Evolutionary conservation across 2,888 invertebrate species (phyloP).

Genomic region (Himalopsyche anomala): DNA sequence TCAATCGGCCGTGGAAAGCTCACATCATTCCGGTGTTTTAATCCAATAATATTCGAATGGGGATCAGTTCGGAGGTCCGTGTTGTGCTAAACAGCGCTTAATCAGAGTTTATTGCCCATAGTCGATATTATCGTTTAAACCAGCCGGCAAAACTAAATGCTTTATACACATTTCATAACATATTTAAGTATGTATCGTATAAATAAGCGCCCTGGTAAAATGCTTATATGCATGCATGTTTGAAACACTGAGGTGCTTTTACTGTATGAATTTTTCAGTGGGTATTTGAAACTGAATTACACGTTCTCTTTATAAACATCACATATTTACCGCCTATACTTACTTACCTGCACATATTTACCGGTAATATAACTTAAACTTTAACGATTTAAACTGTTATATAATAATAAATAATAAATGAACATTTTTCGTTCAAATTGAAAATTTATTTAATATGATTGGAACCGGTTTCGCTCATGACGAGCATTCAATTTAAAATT

Average conservation of each 20-base stretch:
- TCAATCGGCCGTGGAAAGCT: slow-evolving; percentile 47
- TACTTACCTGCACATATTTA: neutral
- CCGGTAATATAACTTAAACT: no score
- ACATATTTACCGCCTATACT: neutral
- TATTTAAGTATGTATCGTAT: neutral
- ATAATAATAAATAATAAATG: no score
- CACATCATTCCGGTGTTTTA: slow-evolving; percentile 60
- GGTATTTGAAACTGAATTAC: slow-evolving; percentile 12
- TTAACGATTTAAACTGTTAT: no score
- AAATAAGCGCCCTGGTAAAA: neutral
- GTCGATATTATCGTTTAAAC: slow-evolving; percentile 34
- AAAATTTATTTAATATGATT: no score
- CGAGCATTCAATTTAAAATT: no score
- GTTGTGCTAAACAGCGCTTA: slow-evolving; percentile 55
- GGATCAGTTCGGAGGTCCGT: slow-evolving; percentile 59
- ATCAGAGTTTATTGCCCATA: slow-evolving; percentile 61
- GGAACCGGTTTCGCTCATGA: no score
- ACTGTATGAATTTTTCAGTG: slow-evolving; percentile 16
- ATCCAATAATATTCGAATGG: slow-evolving; percentile 62
- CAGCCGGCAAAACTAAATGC: slow-evolving; percentile 17
- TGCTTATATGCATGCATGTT: neutral
- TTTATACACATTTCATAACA: neutral
- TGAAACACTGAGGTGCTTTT: slow-evolving; percentile 1
- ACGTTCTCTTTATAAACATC: neutral
- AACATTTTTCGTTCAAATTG: no score